Evolutionary conservation across 2,797 vertebrate species (phyloP).

Genomic region (Pelobates cultripes): DNA sequence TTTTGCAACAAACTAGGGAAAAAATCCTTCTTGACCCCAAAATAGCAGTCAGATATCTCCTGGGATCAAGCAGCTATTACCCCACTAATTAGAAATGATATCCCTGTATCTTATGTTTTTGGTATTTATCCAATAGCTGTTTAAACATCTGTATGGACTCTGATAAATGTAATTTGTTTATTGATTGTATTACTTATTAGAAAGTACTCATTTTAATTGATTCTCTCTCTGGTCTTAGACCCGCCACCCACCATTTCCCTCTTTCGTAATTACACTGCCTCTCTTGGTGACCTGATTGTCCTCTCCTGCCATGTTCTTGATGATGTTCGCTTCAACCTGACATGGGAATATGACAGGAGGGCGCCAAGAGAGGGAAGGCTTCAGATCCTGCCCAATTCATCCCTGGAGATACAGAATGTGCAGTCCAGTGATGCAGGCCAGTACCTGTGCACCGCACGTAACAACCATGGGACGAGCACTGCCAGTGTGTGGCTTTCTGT

Average conservation of each 20-base stretch:
- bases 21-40: too few species aligned
- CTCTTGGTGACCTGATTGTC: conserved; percentile 72
- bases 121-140: too few species aligned
- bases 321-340: conserved; percentile 82
- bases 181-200: too few species aligned
- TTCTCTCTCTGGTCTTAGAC: conserved; percentile 67
- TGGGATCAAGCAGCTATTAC: too few species aligned
- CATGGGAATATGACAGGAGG: conserved; percentile 77
- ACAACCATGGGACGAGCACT: conserved; percentile 68
- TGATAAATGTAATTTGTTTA: too few species aligned
- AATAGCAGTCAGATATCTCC: too few species aligned
- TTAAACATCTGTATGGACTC: too few species aligned
- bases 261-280: conserved; percentile 77
- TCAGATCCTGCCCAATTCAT: conserved; percentile 71
- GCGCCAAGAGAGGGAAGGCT: conserved; percentile 65
- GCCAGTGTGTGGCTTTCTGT: conserved; percentile 83
- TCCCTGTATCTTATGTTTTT: too few species aligned
- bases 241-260: conserved; percentile 78
- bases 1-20: too few species aligned
- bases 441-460: conserved; percentile 82
- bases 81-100: too few species aligned
- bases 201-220: too few species aligned
- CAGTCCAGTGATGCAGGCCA: conserved; percentile 72
- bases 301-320: conserved; percentile 81
- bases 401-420: conserved; percentile 76